Evolutionary conservation across 2,797 vertebrate genomes (phyloP).

Genomic region (Peromyscus eremicus): DNA sequence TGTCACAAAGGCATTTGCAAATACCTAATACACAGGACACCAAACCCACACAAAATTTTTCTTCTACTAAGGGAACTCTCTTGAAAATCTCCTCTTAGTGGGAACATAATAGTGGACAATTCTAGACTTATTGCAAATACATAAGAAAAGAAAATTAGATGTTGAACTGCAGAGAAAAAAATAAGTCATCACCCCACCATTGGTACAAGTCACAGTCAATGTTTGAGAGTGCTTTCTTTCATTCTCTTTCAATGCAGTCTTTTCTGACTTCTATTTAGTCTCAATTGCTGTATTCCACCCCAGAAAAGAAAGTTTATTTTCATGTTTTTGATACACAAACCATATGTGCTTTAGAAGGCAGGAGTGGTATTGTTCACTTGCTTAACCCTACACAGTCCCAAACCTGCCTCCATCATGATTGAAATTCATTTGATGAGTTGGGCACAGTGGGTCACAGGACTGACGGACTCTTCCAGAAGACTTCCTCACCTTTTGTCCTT

Average conservation of each 20-base stretch:
- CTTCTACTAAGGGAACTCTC: neutral
- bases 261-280: neutral
- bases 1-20: neutral
- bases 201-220: neutral
- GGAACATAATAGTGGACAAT: neutral
- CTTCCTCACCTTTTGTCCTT: neutral
- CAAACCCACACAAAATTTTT: neutral
- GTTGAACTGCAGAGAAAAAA: neutral
- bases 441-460: neutral
- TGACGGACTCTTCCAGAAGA: neutral
- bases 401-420: neutral
- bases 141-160: neutral
- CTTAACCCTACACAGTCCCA: neutral
- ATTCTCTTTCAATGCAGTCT: constrained; percentile 4
- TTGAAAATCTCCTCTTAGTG: neutral
- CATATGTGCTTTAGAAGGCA: neutral
- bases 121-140: neutral
- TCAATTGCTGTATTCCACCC: neutral
- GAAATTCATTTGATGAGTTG: neutral
- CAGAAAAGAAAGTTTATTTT: constrained; percentile 34
- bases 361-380: neutral
- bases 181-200: neutral
- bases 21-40: neutral
- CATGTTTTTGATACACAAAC: neutral
- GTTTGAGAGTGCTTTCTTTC: neutral